Evolutionary conservation across 2,888 invertebrate species (phyloP).

Genomic region (Halictus quadricinctus): DNA sequence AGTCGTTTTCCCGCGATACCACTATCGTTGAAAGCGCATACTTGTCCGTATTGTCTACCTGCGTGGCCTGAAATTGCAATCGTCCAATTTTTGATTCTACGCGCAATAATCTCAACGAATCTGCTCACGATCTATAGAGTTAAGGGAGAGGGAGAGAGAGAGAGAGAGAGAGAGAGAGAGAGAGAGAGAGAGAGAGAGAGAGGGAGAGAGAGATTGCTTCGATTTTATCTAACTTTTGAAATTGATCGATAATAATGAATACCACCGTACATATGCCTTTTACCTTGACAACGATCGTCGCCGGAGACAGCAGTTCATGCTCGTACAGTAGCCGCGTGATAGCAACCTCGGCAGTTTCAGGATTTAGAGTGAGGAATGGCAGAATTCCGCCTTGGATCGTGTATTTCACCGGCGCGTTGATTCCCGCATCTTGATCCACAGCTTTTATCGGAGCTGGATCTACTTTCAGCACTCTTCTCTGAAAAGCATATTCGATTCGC

Average conservation of each 20-base stretch:
- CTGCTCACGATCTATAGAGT: no score
- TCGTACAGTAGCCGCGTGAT: conserved; percentile 85
- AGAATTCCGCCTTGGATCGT: conserved; percentile 87
- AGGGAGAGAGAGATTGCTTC: no score
- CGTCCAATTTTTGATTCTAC: not conserved
- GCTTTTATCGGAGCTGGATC: conserved; percentile 90
- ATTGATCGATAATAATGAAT: not conserved
- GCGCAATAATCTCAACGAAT: no score
- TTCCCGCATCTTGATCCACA: conserved; percentile 91
- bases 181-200: no score
- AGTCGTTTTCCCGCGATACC: conserved; percentile 85
- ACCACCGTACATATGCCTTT: conserved; percentile 45
- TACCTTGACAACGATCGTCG: conserved; percentile 92
- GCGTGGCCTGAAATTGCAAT: conserved; percentile 86
- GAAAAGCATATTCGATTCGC: conserved; percentile 22
- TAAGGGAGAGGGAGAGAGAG: no score
- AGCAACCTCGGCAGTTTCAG: conserved; percentile 86
- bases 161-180: no score
- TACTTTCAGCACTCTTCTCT: conserved; percentile 87
- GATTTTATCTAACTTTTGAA: not conserved
- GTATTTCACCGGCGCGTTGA: conserved; percentile 89
- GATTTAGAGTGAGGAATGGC: conserved; percentile 86
- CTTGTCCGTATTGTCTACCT: conserved; percentile 93
- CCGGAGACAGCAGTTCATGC: conserved; percentile 87
- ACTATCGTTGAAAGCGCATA: conserved; percentile 93